Evolutionary conservation across 2,888 invertebrate species (phyloP), one percentile per base, ranked within the genome.

Genomic region (Mimumesa dahlbomi): DNA sequence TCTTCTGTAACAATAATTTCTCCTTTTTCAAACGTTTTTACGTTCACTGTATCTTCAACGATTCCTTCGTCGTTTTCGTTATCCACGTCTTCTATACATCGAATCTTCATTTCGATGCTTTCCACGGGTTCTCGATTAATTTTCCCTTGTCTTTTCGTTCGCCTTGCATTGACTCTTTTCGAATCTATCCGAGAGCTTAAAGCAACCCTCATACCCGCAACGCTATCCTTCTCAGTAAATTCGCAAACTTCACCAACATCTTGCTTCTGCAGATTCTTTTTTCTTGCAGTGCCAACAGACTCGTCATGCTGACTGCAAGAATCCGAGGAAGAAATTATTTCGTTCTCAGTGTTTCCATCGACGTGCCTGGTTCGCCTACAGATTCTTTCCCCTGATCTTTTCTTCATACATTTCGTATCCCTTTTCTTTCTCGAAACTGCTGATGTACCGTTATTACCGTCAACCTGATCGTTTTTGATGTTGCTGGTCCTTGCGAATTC

Each of bases 191-290:
- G 88, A 87, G 88, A 85, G 73, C 78, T 88, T 85, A 75, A 73
- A 82, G 89, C 89, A 89, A 89, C 88, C 88, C 89, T 89, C 89
- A 89, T 78, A 84, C 87, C 88, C 84, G 79, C 88, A 87, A 82
- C 83, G 82, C 89, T 89, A 89, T 88, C 87, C 77, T 83, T 81
- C 70, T 82, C 83, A 79, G 83, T 81, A 72, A 87, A 85, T 84
- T 88, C 85, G 87, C 88, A 86, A 83, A 79, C 65, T 48, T 75
- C 81, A 59, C 66, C 81, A 77, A 79, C 75, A 43, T 66, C 69
- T 18, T 64, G 65, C 3, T 67, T 65, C 43, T 40, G 16, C 59
- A 54, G 67, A 40, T 59, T 65, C 49, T 42, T 70, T 48, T 46
- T 67, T 49, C 48, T 72, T 13, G 38, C 11, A 52, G 40, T 50